Conservation (phyloP, 2,888 invertebrate species). For the Lasioglossum morio region DNA sequence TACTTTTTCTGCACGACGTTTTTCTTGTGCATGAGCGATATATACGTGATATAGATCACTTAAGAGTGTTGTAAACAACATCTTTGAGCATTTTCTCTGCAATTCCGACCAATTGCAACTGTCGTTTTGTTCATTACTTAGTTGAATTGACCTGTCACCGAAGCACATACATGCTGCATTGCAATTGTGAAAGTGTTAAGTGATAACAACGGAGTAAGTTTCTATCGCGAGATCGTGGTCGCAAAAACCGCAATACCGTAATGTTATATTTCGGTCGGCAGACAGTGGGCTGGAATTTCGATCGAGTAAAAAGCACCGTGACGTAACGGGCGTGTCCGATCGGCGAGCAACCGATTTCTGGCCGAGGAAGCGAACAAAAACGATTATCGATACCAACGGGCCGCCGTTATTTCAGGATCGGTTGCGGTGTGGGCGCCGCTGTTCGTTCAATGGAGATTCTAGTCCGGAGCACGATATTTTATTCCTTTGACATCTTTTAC, state of each 20-base stretch:
- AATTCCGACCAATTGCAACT: no score
- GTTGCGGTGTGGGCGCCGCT: neutral
- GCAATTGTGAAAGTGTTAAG: neutral
- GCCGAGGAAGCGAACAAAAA: neutral
- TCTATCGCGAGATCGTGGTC: neutral
- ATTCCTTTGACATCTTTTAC: no score
- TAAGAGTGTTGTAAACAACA: no score
- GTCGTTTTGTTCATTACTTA: neutral
- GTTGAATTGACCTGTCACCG: neutral
- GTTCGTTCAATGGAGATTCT: neutral
- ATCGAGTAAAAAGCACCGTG: slow-evolving; percentile 4
- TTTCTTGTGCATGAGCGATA: no score
- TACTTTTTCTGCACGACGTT: no score
- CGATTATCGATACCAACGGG: neutral
- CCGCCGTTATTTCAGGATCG: neutral
- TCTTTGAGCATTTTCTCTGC: no score
- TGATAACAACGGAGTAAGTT: neutral
- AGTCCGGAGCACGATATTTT: no score
- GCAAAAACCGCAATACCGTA: slow-evolving; percentile 8
- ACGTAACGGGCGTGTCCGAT: neutral
- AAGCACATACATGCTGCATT: neutral
- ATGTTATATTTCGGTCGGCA: neutral
- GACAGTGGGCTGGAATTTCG: neutral
- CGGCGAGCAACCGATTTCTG: neutral
- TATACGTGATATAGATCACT: no score